Conservation (phyloP, 2,888 invertebrate species). For the Geotrupes spiniger region DNA sequence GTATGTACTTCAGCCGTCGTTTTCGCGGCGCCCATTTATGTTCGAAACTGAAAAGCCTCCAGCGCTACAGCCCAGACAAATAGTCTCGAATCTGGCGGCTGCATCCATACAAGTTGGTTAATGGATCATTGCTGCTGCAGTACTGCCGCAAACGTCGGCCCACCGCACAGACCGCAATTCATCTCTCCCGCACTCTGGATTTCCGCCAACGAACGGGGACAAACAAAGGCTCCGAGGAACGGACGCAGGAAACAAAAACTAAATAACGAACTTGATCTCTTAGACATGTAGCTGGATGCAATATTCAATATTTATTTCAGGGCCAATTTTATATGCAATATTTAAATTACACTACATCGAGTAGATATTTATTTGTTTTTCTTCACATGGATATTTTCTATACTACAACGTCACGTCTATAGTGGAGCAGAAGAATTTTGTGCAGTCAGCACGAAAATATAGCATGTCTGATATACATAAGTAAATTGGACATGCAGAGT, state of each 20-base stretch:
- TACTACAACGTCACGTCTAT: too few species aligned
- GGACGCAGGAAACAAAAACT: slow-evolving; percentile 26
- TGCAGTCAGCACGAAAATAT: too few species aligned
- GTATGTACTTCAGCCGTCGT: slow-evolving; percentile 6
- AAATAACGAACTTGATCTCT: too few species aligned
- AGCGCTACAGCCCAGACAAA: slow-evolving; percentile 23
- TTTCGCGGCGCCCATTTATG: slow-evolving; percentile 16
- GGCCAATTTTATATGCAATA: too few species aligned
- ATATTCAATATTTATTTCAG: too few species aligned
- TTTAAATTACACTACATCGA: too few species aligned
- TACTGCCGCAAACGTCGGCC: slow-evolving; percentile 37
- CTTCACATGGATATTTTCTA: too few species aligned
- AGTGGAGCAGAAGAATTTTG: too few species aligned
- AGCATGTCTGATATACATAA: too few species aligned
- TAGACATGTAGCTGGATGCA: too few species aligned
- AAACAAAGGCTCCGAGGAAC: slow-evolving; percentile 33
- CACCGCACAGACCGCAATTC: slow-evolving; percentile 42
- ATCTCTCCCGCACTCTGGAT: slow-evolving; percentile 39
- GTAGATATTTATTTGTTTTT: too few species aligned
- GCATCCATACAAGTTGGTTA: slow-evolving; percentile 33
- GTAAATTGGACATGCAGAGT: too few species aligned
- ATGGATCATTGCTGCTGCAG: slow-evolving; percentile 34
- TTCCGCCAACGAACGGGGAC: slow-evolving; percentile 34
- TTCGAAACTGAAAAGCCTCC: slow-evolving; percentile 17
- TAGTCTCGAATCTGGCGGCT: slow-evolving; percentile 24